Percentiles rank a stretch among this genome's conserved stretches.
These are phyloP conservation scores for Epirrita christyi DNA, from an alignment of 2,888 invertebrate species.

Conservation along the genomic window DNA sequence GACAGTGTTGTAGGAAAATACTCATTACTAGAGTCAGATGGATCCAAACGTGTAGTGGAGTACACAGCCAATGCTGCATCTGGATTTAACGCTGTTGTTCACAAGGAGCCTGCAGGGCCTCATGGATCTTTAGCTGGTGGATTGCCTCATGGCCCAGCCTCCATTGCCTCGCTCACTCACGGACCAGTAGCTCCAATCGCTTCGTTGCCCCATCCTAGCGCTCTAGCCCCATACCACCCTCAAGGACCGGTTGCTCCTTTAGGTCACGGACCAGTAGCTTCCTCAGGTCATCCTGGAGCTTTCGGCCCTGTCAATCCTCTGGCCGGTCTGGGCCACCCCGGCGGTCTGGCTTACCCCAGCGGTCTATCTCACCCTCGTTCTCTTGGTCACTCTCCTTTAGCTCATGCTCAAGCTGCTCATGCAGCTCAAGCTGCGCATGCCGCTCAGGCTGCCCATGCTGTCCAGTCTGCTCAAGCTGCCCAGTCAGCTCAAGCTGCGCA, in stretches of 20 bases:
- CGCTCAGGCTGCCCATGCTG: conserved; percentile 34
- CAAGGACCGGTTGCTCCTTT: conserved; percentile 26
- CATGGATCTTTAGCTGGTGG: conserved; percentile 26
- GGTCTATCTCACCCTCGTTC: conserved; percentile 8
- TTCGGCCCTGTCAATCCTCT: conserved; percentile 10
- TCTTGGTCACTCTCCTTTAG: conserved; percentile 22
- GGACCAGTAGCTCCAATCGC: conserved; percentile 17
- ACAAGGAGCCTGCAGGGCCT: conserved; percentile 57
- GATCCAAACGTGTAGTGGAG: conserved; percentile 84
- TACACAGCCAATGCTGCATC: conserved; percentile 69
- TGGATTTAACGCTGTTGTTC: conserved; percentile 66
- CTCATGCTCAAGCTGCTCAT: conserved; percentile 33
- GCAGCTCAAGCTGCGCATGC: conserved; percentile 22
- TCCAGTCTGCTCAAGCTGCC: conserved; percentile 38
- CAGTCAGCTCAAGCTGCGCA: conserved; percentile 28
- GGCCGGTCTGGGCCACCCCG: conserved; percentile 19
- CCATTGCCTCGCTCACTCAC: conserved; percentile 35
- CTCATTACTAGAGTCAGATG: conserved; percentile 82
- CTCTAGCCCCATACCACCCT: conserved; percentile 13
- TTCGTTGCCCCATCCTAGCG: conserved; percentile 6
- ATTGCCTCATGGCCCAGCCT: conserved; percentile 31
- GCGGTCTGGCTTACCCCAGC: conserved; percentile 17
- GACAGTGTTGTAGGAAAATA: conserved; percentile 83
- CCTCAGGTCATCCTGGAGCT: conserved; percentile 27
- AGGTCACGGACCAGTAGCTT: conserved; percentile 27